A percentile compares a stretch with the other conserved stretches of the same genome.
Evolutionary conservation across 2,113 vertebrate species (phyloP).

Genomic region (Dendropsophus ebraccatus): DNA sequence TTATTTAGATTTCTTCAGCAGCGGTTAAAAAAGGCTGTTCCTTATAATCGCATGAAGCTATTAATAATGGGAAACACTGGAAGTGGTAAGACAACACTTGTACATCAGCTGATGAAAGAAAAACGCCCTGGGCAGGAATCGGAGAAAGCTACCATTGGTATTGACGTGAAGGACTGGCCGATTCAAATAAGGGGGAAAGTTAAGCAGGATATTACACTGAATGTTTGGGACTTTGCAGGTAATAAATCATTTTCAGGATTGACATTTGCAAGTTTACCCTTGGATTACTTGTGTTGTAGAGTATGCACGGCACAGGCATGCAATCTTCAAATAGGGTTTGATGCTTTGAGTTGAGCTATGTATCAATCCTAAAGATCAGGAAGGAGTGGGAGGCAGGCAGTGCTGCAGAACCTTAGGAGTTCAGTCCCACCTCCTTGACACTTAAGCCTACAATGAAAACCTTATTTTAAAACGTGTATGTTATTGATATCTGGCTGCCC

Average conservation of each 20-base stretch:
- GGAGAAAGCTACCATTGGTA: conserved; percentile 72
- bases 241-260: neutral
- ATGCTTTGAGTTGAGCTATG: too few relatives aligned
- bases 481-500: too few relatives aligned
- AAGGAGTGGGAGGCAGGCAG: too few relatives aligned
- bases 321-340: too few relatives aligned
- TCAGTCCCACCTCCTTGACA: too few relatives aligned
- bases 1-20: conserved; percentile 91
- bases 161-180: conserved; percentile 90
- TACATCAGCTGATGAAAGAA: conserved; percentile 88
- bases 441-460: too few relatives aligned
- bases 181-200: conserved; percentile 79
- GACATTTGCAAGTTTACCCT: too few relatives aligned
- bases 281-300: too few relatives aligned
- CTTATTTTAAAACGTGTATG: too few relatives aligned
- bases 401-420: too few relatives aligned
- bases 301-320: too few relatives aligned
- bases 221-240: conserved; percentile 98
- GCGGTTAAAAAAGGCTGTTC: conserved; percentile 92
- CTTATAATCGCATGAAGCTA: conserved; percentile 93
- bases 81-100: conserved; percentile 90
- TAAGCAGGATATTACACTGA: conserved; percentile 84
- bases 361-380: too few relatives aligned
- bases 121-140: conserved; percentile 72
- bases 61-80: conserved; percentile 90